These are phyloP conservation scores for Chelonoidis abingdonii DNA, from an alignment of 2,113 vertebrate genomes.

Conservation along the genomic window DNA sequence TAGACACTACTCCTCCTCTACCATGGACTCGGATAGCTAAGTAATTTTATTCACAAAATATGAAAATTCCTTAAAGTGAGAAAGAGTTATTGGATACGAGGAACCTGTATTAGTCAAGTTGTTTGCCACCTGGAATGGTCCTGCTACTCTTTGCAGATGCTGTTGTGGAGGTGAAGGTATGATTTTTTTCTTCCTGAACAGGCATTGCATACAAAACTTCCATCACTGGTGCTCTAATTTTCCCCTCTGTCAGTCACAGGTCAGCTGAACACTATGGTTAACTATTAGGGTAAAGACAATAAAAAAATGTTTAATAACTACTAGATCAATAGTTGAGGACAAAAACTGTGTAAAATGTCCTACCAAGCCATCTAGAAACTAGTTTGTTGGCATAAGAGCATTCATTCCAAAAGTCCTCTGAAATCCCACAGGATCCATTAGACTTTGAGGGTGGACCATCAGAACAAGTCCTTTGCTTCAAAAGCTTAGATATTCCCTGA, in stretches of 20 bases:
- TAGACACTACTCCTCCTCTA: not conserved
- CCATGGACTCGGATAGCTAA: not conserved
- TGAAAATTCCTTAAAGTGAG: not conserved
- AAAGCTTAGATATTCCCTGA: not conserved
- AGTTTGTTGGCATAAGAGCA: not conserved
- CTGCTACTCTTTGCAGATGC: not conserved
- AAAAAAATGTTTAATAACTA: not conserved
- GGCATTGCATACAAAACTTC: not conserved
- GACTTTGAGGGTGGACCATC: not conserved
- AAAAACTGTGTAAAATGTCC: not conserved
- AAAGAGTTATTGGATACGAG: not conserved
- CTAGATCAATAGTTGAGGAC: not conserved
- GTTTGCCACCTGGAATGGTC: not conserved
- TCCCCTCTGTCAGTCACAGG: not conserved
- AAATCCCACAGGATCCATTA: not conserved
- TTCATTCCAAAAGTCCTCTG: not conserved
- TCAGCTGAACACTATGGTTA: not conserved
- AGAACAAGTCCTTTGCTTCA: not conserved
- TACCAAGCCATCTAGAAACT: not conserved
- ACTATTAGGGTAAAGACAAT: not conserved
- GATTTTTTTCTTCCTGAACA: not conserved
- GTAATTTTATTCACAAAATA: not conserved
- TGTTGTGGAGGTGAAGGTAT: not conserved
- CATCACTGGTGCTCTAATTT: not conserved
- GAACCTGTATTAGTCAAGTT: not conserved